Evolutionary conservation across 2,888 invertebrate species (phyloP).

Genomic region (Phaonia tiefii): DNA sequence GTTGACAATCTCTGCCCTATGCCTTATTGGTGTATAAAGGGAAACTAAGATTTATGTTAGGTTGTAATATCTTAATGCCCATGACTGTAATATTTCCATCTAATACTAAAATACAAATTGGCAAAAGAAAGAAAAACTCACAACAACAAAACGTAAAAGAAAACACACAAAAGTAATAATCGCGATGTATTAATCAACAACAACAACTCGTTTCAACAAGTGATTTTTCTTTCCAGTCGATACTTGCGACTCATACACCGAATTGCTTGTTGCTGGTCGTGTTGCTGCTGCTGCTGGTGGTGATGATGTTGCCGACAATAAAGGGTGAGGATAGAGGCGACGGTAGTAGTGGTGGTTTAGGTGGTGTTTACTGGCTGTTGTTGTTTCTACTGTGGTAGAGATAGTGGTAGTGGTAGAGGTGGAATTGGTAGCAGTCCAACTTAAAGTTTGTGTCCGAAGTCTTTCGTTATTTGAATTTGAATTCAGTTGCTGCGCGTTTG

Average conservation of each 20-base stretch:
- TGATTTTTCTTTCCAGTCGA: constrained; percentile 51
- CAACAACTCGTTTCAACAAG: constrained; percentile 63
- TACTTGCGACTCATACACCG: constrained; percentile 1
- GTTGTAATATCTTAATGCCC: too few relatives aligned
- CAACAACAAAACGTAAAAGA: constrained; percentile 31
- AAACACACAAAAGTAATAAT: constrained; percentile 39
- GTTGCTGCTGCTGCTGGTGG: neutral
- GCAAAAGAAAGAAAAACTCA: constrained; percentile 41
- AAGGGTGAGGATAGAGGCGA: neutral
- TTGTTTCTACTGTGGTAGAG: too few relatives aligned
- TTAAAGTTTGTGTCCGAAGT: constrained; percentile 71
- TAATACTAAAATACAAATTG: constrained; percentile 39
- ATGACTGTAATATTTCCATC: constrained; percentile 28
- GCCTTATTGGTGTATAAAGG: too few relatives aligned
- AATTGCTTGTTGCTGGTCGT: neutral
- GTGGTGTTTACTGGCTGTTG: constrained; percentile 9
- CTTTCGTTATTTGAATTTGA: constrained; percentile 70
- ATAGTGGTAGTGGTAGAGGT: neutral
- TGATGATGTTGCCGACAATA: neutral
- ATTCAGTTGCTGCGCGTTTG: constrained; percentile 72
- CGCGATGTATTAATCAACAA: constrained; percentile 22
- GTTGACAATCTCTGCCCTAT: too few relatives aligned
- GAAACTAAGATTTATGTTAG: too few relatives aligned
- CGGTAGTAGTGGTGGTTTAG: neutral
- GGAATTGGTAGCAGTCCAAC: constrained; percentile 12